phyloP scores from a whole-genome alignment of 1,140 invertebrate genomes.

The Sesamia nonagrioides region DNA sequence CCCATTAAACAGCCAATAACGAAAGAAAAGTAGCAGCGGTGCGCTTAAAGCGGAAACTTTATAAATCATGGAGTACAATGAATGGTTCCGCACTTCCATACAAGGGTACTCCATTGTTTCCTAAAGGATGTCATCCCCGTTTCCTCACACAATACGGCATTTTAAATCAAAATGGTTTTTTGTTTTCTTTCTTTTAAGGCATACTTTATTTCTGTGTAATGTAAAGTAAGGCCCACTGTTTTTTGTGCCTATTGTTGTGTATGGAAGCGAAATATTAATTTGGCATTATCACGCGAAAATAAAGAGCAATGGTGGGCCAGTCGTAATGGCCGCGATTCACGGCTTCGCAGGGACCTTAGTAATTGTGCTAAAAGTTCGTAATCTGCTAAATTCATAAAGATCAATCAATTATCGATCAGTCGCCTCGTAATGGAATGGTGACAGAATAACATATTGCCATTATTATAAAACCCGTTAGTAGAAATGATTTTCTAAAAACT shows the following conservation, averaged over 20 bases:
- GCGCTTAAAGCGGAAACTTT: constrained; percentile 35
- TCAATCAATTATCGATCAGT: too few relatives aligned
- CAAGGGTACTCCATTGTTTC: constrained; percentile 40
- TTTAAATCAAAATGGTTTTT: constrained; percentile 51
- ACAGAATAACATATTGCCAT: too few relatives aligned
- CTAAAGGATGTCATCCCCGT: constrained; percentile 47
- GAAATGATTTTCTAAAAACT: too few relatives aligned
- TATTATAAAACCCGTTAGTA: too few relatives aligned
- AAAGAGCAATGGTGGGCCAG: too few relatives aligned
- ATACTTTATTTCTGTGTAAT: constrained; percentile 36
- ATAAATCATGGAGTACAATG: constrained; percentile 50
- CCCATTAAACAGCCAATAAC: constrained; percentile 37
- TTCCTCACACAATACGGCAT: constrained; percentile 46
- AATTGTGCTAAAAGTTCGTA: too few relatives aligned
- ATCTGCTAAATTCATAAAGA: too few relatives aligned
- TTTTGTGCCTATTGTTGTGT: constrained; percentile 19
- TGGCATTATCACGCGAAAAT: background rate
- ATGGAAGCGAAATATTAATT: background rate
- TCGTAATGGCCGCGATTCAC: too few relatives aligned
- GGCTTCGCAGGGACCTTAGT: too few relatives aligned
- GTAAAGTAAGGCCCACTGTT: background rate
- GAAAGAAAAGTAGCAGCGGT: constrained; percentile 45
- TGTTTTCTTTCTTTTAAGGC: constrained; percentile 38
- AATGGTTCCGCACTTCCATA: constrained; percentile 5
- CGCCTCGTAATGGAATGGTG: too few relatives aligned